Evolutionary conservation across 2,113 vertebrate genomes (phyloP).

Genomic region (Pelodiscus sinensis): DNA sequence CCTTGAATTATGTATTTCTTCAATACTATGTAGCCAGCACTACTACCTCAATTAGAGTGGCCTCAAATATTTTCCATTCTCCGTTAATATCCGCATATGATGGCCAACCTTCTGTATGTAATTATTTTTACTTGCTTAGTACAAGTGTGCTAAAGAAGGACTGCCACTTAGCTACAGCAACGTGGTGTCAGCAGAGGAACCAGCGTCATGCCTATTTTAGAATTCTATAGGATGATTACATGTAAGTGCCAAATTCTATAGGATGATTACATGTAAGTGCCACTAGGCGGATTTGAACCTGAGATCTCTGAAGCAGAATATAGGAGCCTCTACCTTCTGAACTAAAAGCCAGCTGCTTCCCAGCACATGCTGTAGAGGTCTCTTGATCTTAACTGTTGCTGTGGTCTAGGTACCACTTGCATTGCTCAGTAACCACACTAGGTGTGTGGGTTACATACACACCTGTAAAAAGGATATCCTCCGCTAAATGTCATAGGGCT

Average conservation of each 20-base stretch:
- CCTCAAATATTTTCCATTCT: not conserved
- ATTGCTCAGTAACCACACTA: too few relatives aligned
- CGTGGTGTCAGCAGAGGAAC: not conserved
- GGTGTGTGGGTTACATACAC: too few relatives aligned
- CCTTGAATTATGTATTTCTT: accelerated
- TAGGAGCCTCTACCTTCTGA: too few relatives aligned
- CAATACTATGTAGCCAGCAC: not conserved
- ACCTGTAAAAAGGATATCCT: not conserved
- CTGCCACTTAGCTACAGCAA: not conserved
- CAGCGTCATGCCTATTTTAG: not conserved
- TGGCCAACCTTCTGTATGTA: not conserved
- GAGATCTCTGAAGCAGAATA: too few relatives aligned
- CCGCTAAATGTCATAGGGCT: not conserved
- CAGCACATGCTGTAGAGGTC: too few relatives aligned
- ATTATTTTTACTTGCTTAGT: not conserved
- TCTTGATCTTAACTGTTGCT: too few relatives aligned
- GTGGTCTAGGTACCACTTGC: too few relatives aligned
- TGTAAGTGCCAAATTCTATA: not conserved
- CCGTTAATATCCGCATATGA: not conserved
- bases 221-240: not conserved
- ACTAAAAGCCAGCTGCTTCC: too few relatives aligned
- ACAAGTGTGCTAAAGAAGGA: not conserved
- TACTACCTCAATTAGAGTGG: not conserved
- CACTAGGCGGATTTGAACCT: too few relatives aligned
- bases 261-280: not conserved